Evolutionary conservation across 2,113 vertebrate species (phyloP).

Genomic region (Bucco capensis): DNA sequence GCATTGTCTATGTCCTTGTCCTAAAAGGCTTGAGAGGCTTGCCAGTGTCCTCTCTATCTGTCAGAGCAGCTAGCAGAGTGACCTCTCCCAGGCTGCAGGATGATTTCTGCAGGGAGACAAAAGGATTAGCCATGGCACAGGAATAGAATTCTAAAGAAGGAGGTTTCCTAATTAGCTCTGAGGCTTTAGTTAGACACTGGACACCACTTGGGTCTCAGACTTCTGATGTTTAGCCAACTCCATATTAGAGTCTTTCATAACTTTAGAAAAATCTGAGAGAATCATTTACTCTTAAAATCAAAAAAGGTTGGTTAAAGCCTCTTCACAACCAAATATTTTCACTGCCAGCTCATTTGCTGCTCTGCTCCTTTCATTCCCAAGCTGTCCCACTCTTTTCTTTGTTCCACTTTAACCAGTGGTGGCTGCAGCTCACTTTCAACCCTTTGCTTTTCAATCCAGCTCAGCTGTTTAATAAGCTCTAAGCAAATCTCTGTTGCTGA

Average conservation of each 20-base stretch:
- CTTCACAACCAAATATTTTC: neutral
- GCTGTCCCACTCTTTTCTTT: neutral
- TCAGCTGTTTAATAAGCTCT: neutral
- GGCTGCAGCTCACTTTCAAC: neutral
- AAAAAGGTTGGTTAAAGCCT: neutral
- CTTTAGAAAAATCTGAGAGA: neutral
- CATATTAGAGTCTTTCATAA: neutral
- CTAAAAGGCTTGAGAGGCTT: neutral
- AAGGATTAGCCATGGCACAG: slow-evolving; percentile 39
- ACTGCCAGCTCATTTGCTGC: neutral
- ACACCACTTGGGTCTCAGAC: neutral
- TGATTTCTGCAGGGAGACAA: slow-evolving; percentile 24
- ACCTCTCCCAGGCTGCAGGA: neutral
- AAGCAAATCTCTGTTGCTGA: neutral
- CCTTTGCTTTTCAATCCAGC: neutral
- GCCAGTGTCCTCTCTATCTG: neutral
- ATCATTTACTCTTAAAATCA: neutral
- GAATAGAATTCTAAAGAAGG: slow-evolving; percentile 57
- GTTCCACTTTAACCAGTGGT: neutral
- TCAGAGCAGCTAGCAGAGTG: neutral
- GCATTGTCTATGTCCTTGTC: slow-evolving; percentile 9
- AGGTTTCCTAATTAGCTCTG: slow-evolving; percentile 42
- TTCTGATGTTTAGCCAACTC: slow-evolving; percentile 4
- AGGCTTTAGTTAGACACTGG: slow-evolving; percentile 18
- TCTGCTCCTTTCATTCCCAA: neutral